Base-by-base conservation (phyloP, 2,888 invertebrate species). In the Brachypalpus laphriformis region DNA sequence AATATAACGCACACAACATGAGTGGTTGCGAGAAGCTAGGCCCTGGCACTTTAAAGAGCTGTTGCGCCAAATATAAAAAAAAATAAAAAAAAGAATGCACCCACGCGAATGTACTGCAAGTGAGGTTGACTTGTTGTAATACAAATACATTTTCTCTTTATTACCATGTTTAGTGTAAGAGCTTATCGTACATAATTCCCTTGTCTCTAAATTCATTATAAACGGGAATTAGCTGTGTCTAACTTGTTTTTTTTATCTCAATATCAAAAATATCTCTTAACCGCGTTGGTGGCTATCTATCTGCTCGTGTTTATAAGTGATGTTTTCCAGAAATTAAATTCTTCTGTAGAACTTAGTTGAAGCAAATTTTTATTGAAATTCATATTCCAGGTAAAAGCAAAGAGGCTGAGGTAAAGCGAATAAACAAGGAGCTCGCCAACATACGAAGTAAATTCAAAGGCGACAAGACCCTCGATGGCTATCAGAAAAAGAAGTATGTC, bases 401-500 rank as follows among this genome's bases (percentile, higher is more conserved):
- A 94, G 99, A 99, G 93, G 99, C 99, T 57, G 99, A 99, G 94
- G 97, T 99, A 88, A 99, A 99, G 93, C 95, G 99, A 91, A 99
- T 99, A 92, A 99, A 99, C 93, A 99, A 99, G 93, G 99, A 99
- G 93, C 93, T 99, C 90, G 99, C 99, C 76, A 99, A 99, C 92
- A 99, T 99, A 91, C 94, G 99, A 87, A 98, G 98, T 91, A 99
- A 99, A 94, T 99, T 99, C 92, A 99, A 99, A 96, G 99, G 99
- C 87, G 99, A 99, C 92, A 99, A 99, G 94, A 99, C 99, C 61
- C 94, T 99, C 81, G 99, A 99, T 94, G 99, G 99, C 45, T 99
- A 99, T 93, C 99, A 99, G 92, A 99, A 99, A 95, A 99, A 99
- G 94, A 99, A 99, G 93, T 99, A 99, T 94, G 99, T 99, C 83